A percentile compares a stretch with the other conserved stretches of the same genome.
Conservation (phyloP, 2,797 vertebrate species). For the Morelia viridis region DNA sequence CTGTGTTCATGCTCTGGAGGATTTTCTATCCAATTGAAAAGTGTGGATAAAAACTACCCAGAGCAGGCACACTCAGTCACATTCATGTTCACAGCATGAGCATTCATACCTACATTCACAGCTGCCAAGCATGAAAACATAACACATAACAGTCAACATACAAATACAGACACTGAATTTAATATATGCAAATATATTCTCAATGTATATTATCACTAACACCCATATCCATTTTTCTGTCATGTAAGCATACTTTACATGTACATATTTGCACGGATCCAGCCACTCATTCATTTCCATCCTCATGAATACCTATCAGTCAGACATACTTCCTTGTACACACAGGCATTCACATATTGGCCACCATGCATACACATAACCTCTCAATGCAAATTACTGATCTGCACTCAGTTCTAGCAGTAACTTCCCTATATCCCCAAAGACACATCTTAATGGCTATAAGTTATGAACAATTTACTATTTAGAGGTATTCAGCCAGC, state of each 20-base stretch:
- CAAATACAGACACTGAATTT: background rate
- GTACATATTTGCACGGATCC: background rate
- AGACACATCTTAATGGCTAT: slow-evolving; percentile 29
- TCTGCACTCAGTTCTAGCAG: background rate
- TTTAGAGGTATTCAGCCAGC: background rate
- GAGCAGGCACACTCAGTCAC: slow-evolving; percentile 59
- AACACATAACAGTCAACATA: background rate
- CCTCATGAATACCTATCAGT: background rate
- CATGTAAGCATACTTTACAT: background rate
- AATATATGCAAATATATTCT: background rate
- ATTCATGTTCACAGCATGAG: slow-evolving; percentile 40
- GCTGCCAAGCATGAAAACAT: background rate
- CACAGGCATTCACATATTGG: background rate
- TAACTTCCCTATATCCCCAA: slow-evolving; percentile 5
- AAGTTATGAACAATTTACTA: background rate
- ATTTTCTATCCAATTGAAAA: slow-evolving; percentile 69
- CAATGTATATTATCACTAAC: background rate
- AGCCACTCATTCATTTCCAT: background rate
- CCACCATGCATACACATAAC: background rate
- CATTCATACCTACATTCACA: slow-evolving; percentile 24
- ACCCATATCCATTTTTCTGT: background rate
- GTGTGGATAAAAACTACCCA: slow-evolving; percentile 67
- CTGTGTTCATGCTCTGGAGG: slow-evolving; percentile 65
- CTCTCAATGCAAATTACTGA: background rate
- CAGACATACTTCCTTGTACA: background rate